phyloP scores from a whole-genome alignment of 2,797 vertebrate species.

The Salmo trutta region DNA sequence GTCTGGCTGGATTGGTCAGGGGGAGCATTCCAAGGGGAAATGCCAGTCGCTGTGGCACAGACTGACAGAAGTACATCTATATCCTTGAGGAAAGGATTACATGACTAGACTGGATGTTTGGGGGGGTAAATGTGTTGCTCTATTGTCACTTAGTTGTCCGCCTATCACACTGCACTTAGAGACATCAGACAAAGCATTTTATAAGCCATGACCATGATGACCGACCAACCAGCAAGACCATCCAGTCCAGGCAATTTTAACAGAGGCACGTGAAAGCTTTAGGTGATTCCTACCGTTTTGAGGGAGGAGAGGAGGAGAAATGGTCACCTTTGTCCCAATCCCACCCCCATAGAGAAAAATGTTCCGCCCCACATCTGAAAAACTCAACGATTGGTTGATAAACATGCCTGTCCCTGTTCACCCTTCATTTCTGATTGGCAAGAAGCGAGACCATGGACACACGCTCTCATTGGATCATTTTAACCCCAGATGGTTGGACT shows the following conservation, averaged over 20 bases:
- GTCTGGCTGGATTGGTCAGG: constrained; percentile 25
- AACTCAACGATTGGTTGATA: constrained; percentile 37
- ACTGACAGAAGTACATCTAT: constrained; percentile 37
- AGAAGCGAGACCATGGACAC: constrained; percentile 20
- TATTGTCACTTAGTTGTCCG: constrained; percentile 10
- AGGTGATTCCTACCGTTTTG: background rate
- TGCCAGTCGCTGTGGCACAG: constrained; percentile 28
- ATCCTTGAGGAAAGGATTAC: constrained; percentile 47
- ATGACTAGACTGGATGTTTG: constrained; percentile 10
- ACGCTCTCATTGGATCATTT: constrained; percentile 37
- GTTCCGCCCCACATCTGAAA: constrained; percentile 12
- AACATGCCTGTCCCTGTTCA: constrained; percentile 28
- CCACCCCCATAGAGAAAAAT: background rate
- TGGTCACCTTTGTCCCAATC: background rate
- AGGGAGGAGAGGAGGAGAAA: no score
- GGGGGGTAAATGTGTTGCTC: constrained; percentile 33
- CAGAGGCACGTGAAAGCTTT: constrained; percentile 13
- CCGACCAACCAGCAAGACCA: constrained; percentile 13
- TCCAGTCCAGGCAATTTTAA: background rate
- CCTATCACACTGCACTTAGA: constrained; percentile 46
- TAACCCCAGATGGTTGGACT: constrained; percentile 35
- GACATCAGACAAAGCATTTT: constrained; percentile 7
- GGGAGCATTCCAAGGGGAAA: constrained; percentile 19
- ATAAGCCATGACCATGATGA: constrained; percentile 14
- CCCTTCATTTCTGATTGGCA: constrained; percentile 37